phyloP scores from a whole-genome alignment of 2,797 vertebrate genomes.

The Centropyge bicolor region DNA sequence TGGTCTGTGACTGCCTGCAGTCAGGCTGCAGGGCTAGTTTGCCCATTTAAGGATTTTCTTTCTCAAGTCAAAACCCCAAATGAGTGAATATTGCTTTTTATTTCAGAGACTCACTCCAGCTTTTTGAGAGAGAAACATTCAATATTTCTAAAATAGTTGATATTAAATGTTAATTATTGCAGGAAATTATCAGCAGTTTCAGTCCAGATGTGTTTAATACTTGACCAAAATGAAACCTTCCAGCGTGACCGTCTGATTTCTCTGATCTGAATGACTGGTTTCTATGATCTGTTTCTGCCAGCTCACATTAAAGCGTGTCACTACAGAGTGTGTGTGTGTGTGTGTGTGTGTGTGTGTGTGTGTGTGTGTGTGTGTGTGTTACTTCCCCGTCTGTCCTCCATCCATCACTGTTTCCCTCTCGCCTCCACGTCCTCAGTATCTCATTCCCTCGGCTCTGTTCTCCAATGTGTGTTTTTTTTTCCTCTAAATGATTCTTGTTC shows the following conservation, averaged over 20 bases:
- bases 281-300: slow-evolving; percentile 66
- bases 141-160: neutral
- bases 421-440: slow-evolving; percentile 34
- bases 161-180: neutral
- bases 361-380: neutral
- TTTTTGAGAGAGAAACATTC: too few species aligned
- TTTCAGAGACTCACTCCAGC: neutral
- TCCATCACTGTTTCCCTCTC: slow-evolving; percentile 48
- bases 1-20: neutral
- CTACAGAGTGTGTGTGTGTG: neutral
- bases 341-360: neutral
- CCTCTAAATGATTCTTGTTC: slow-evolving; percentile 51
- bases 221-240: slow-evolving; percentile 20
- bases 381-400: slow-evolving; percentile 40
- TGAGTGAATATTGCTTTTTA: neutral
- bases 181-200: slow-evolving; percentile 23
- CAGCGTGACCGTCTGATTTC: slow-evolving; percentile 51
- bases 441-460: slow-evolving; percentile 16
- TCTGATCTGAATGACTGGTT: slow-evolving; percentile 60
- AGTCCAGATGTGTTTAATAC: neutral
- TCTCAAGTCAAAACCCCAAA: neutral
- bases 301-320: slow-evolving; percentile 56
- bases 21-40: neutral
- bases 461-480: slow-evolving; percentile 11
- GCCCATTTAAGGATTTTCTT: neutral